Evolutionary conservation across 2,797 vertebrate genomes (phyloP), one percentile per base, ranked within the genome.

Genomic region (Loris lydekkerianus): DNA sequence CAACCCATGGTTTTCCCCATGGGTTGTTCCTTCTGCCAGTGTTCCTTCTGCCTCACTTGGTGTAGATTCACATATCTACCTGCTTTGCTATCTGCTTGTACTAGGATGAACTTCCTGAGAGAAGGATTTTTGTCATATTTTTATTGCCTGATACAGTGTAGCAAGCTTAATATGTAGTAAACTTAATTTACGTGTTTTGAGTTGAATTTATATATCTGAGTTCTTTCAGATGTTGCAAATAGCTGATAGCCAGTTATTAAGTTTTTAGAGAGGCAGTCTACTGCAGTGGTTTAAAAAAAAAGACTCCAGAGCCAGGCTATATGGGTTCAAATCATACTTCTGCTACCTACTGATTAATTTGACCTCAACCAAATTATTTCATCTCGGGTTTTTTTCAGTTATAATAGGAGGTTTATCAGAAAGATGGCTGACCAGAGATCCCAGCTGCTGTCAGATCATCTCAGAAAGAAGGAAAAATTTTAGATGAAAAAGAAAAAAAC

Each of bases 161-260:
- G 46, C 15, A 53, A 15, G 15, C 7, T 69, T 78, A 49, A 20
- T 10, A 77, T 60, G 60, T 5, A 72, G 40, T 56, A 88, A 91
- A 91, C 58, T 21, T 46, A 84, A 86, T 43, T 77, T 25, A 37
- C 58, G 43, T 76, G 34, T 77, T 94, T 7, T 31, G 40, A 63
- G 15, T 88, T 91, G 34, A 84, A 84, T 83, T 73, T n/a, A 67
- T 60, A 92, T 49, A 58, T 56, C 37, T 78, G 10, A 80, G n/a
- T 49, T 61, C n/a, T 61, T 49, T 76, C 20, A 40, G 29, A 40
- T 58, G 29, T 65, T 91, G 4, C 40, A 93, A 84, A 80, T 77
- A 85, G 17, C 43, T 75, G 58, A n/a, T 3, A 37, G 53, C 8
- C 53, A 27, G 34, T 78, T 69, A 40, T 7, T 95, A 80, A 8